phyloP scores from a whole-genome alignment of 1,140 invertebrate species.

The Drosophila yakuba region DNA sequence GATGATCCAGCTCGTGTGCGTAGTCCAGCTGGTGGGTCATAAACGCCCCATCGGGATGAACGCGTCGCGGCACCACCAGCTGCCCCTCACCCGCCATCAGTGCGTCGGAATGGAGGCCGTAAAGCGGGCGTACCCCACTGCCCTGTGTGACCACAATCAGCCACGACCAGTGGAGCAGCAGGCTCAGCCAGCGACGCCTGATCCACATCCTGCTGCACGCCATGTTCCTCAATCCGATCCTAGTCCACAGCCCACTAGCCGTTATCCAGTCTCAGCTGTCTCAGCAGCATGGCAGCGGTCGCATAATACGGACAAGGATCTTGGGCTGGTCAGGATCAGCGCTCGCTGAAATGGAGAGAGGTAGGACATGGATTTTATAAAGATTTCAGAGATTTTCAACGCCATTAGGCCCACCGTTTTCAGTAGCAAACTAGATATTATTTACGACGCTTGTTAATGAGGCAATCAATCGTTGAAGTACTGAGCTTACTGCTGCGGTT shows the following conservation, averaged over 20 bases:
- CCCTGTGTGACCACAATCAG: conserved; percentile 13
- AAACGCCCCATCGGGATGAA: conserved; percentile 86
- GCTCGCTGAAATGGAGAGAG: background rate
- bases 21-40: conserved; percentile 87
- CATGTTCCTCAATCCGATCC: conserved; percentile 12
- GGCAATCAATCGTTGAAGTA: conserved; percentile 27
- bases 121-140: background rate
- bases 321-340: conserved; percentile 1
- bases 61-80: conserved; percentile 87
- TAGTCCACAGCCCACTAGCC: conserved; percentile 43
- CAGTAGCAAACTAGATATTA: conserved; percentile 18
- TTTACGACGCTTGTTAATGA: background rate
- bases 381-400: too few species aligned
- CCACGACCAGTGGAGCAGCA: conserved; percentile 48
- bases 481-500: conserved; percentile 10
- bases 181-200: conserved; percentile 16
- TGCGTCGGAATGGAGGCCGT: conserved; percentile 85
- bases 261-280: conserved; percentile 66
- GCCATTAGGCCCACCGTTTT: background rate
- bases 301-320: conserved; percentile 44
- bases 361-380: too few species aligned
- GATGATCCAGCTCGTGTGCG: conserved; percentile 83
- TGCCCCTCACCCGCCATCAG: conserved; percentile 86
- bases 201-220: conserved; percentile 10
- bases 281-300: conserved; percentile 72